Evolutionary conservation across 2,113 vertebrate species (phyloP).

Genomic region (Rana temporaria): DNA sequence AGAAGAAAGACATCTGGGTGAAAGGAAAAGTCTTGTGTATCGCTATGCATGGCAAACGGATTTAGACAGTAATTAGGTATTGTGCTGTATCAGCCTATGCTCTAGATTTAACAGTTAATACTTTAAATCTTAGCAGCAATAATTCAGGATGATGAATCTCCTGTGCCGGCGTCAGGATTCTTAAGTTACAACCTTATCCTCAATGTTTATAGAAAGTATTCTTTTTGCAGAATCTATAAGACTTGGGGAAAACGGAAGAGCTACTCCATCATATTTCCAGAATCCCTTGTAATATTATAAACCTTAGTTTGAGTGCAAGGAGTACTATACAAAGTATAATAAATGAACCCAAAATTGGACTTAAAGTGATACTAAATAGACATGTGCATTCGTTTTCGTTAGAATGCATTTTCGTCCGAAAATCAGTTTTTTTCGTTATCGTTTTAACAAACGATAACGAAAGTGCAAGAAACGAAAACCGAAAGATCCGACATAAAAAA

Average conservation of each 20-base stretch:
- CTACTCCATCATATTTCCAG: too few species aligned
- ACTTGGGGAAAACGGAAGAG: neutral
- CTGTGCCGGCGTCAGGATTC: conserved; percentile 26
- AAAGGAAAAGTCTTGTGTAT: neutral
- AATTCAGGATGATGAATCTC: conserved; percentile 45
- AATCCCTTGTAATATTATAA: too few species aligned
- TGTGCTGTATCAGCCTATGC: conserved; percentile 13
- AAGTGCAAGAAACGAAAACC: too few species aligned
- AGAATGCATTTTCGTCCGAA: too few species aligned
- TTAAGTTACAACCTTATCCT: neutral
- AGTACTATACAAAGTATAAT: too few species aligned
- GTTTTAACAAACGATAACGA: too few species aligned
- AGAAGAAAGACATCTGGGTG: conserved; percentile 8
- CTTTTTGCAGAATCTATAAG: neutral
- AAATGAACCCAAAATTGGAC: too few species aligned
- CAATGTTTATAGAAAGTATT: neutral
- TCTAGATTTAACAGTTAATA: conserved; percentile 30
- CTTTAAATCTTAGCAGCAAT: conserved; percentile 29
- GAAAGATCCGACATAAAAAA: too few species aligned
- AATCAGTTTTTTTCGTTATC: too few species aligned
- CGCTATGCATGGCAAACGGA: neutral
- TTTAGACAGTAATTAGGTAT: conserved; percentile 18
- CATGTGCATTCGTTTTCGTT: too few species aligned
- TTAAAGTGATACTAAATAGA: too few species aligned
- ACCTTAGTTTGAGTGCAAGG: too few species aligned